These are phyloP conservation scores for Pteronura brasiliensis DNA, from an alignment of 2,113 vertebrate genomes.

Conservation along the genomic window DNA sequence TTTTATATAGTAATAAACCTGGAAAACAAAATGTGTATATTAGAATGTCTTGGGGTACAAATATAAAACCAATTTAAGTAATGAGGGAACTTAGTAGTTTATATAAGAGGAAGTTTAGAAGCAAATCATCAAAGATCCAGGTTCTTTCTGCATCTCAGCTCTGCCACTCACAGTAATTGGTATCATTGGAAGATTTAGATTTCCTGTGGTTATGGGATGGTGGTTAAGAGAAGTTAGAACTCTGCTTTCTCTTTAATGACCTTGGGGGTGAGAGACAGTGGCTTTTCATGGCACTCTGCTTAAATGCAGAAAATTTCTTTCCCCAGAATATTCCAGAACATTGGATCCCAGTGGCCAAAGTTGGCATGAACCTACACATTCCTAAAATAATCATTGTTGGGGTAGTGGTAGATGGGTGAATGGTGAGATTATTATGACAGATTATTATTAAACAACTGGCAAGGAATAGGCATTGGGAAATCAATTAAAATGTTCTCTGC, in stretches of 20 bases:
- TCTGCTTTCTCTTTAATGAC: not conserved
- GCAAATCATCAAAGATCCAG: not conserved
- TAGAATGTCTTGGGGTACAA: not conserved
- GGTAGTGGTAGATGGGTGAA: not conserved
- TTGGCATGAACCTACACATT: not conserved
- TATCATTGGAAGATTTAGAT: not conserved
- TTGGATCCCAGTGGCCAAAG: not conserved
- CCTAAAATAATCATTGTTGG: not conserved
- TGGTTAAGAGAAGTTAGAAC: not conserved
- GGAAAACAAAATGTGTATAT: not conserved
- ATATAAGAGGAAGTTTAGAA: not conserved
- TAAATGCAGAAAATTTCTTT: not conserved
- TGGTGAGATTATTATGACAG: not conserved
- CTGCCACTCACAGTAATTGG: not conserved
- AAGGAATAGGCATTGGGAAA: not conserved
- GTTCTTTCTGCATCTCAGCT: not conserved
- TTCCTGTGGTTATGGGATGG: not conserved
- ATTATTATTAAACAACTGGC: not conserved
- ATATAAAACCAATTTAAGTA: not conserved
- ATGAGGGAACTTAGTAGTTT: not conserved
- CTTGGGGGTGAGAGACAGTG: not conserved
- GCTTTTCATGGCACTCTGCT: not conserved
- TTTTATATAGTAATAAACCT: not conserved
- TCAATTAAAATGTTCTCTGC: not conserved
- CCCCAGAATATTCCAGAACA: not conserved